These are phyloP conservation scores for Antedon mediterranea DNA, from an alignment of 53 echinoderm and acorn worm species.

Conservation along the genomic window DNA sequence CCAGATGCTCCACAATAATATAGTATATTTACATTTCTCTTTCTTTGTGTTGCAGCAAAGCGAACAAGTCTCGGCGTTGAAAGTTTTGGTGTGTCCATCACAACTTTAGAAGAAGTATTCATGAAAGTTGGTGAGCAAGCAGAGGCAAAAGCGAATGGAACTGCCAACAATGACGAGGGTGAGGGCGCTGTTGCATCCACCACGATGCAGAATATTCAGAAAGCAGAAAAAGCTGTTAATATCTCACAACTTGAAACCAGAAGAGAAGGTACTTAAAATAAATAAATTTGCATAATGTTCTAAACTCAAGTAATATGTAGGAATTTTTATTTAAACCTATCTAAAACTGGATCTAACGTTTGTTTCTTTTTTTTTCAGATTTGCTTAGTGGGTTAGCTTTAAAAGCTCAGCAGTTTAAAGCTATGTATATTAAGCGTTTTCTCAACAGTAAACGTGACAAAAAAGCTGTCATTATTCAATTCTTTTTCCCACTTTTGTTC, in stretches of 20 bases:
- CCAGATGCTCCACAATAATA: no score
- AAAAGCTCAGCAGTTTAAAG: conserved; percentile 67
- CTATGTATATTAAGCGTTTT: conserved; percentile 81
- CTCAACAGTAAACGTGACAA: conserved; percentile 65
- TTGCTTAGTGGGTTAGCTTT: conserved; percentile 43
- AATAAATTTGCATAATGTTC: no score
- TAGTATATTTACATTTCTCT: no score
- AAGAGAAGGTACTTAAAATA: background rate
- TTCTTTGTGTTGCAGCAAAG: conserved; percentile 33
- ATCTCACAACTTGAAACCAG: background rate
- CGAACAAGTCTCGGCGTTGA: conserved; percentile 48
- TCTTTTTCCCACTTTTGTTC: conserved; percentile 73
- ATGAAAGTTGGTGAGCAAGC: conserved; percentile 92
- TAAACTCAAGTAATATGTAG: no score
- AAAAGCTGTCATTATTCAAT: conserved; percentile 77
- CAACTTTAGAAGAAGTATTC: conserved; percentile 97
- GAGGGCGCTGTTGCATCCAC: background rate
- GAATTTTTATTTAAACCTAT: no score
- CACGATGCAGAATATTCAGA: background rate
- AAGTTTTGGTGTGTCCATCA: conserved; percentile 91
- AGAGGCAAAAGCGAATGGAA: conserved; percentile 9
- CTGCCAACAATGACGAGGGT: background rate
- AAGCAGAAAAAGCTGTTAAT: background rate
- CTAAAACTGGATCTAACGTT: no score
- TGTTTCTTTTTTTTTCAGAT: conserved; percentile 11